Evolutionary conservation across 2,797 vertebrate genomes (phyloP).

Genomic region (Pitangus sulphuratus): DNA sequence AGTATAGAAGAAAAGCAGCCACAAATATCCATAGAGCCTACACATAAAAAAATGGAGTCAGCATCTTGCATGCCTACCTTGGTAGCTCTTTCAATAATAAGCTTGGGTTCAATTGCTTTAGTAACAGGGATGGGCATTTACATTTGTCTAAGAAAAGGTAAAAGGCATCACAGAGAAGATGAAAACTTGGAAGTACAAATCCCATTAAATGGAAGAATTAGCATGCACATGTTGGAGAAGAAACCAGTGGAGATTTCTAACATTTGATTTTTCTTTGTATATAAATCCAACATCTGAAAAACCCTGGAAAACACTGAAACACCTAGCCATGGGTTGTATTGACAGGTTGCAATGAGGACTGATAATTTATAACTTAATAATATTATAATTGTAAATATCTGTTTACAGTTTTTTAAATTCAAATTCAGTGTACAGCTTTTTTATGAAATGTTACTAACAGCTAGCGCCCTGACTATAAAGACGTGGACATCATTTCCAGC

Average conservation of each 20-base stretch:
- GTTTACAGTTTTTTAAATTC: slow-evolving; percentile 81
- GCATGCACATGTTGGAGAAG: slow-evolving; percentile 83
- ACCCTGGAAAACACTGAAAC: slow-evolving; percentile 1
- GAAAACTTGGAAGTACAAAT: slow-evolving; percentile 88
- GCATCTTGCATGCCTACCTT: slow-evolving; percentile 87
- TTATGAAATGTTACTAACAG: slow-evolving; percentile 75
- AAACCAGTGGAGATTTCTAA: slow-evolving; percentile 92
- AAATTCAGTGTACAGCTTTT: slow-evolving; percentile 79
- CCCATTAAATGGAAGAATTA: slow-evolving; percentile 90
- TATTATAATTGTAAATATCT: slow-evolving; percentile 81
- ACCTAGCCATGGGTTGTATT: slow-evolving; percentile 21
- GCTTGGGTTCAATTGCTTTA: slow-evolving; percentile 87
- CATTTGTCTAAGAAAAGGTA: slow-evolving; percentile 87
- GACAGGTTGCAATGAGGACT: slow-evolving; percentile 63
- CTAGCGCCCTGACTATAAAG: slow-evolving; percentile 59
- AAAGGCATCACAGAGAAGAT: slow-evolving; percentile 83
- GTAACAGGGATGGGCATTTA: slow-evolving; percentile 88
- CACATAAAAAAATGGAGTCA: slow-evolving; percentile 79
- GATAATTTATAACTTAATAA: slow-evolving; percentile 80
- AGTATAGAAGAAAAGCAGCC: slow-evolving; percentile 89
- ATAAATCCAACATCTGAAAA: neutral
- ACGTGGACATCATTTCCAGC: slow-evolving; percentile 58
- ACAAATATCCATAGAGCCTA: slow-evolving; percentile 83
- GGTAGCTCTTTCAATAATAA: slow-evolving; percentile 87
- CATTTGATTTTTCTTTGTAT: slow-evolving; percentile 79